A percentile compares a stretch with the other conserved stretches of the same genome.
Evolutionary conservation across 2,113 vertebrate genomes (phyloP).

Genomic region (Bufo gargarizans): DNA sequence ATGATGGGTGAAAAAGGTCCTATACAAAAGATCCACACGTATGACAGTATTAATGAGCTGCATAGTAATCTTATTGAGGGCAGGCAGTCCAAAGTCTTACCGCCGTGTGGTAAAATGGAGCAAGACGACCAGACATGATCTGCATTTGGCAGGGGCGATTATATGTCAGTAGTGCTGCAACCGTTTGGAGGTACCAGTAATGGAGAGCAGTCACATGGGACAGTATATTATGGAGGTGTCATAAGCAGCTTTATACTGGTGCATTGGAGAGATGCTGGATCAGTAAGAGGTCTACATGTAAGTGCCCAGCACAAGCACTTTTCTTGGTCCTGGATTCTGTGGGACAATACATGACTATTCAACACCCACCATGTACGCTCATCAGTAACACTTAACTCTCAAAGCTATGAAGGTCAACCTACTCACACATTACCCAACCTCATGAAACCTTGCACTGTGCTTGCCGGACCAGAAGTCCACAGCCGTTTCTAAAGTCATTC

Average conservation of each 20-base stretch:
- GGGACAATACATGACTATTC: background rate
- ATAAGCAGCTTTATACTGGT: background rate
- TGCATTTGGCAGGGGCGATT: background rate
- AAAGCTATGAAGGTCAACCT: background rate
- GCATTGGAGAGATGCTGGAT: no score
- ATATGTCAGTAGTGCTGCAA: background rate
- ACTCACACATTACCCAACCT: background rate
- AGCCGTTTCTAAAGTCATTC: background rate
- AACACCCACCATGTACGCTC: background rate
- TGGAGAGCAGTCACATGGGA: background rate
- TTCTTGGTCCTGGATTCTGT: background rate
- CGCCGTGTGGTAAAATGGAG: background rate
- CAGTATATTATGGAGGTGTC: background rate
- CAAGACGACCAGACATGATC: background rate
- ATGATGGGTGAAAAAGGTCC: background rate
- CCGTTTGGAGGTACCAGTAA: background rate
- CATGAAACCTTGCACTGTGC: background rate
- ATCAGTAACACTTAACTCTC: background rate
- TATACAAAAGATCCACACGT: background rate
- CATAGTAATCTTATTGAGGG: constrained; percentile 7
- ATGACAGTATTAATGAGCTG: background rate
- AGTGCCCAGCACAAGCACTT: background rate
- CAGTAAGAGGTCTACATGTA: background rate
- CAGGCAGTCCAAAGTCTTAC: background rate
- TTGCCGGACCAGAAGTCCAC: background rate